Evolutionary conservation across 2,888 invertebrate species (phyloP), one percentile per base, ranked within the genome.

Genomic region (Orchesellides sinensis): DNA sequence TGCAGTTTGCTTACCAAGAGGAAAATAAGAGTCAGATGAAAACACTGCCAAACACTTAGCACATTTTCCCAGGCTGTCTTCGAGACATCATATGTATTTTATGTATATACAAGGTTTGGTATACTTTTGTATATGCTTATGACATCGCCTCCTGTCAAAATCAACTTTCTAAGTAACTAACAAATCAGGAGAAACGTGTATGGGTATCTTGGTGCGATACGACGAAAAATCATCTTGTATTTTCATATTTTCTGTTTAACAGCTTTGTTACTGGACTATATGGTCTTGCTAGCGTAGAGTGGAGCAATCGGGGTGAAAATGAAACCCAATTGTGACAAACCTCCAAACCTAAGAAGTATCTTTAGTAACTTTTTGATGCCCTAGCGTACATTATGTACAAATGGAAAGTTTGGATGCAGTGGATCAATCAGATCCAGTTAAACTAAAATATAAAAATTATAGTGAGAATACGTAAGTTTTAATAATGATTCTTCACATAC

Each of bases 181-280:
- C 54, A 75, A 75, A 75, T 75, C 75, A 75, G 56, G 75, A 75
- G 66, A 75, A 75, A 75, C 66, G 75, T 54, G 65, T 52, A 65
- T 66, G 56, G 40, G 56, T 52, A 65, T 25, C 40, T 75, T 75
- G 66, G 66, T 75, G 75, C 75, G 66, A 49, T 52, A 54, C 17
- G 27, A 25, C 49, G 40, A 5, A 40, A 25, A 35, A 63, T 3
- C 45, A 17, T 56, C 40, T 66, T 45, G 21, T 19, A 19, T 27
- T 61, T 61, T 32, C 52, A 19, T 29, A 8, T 54, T 47, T 63
- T 63, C 17, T 63, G 25, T 49, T 32, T 63, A 75, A 74, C 40
- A 75, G 65, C 75, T 75, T 66, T 66, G 66, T 66, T 66, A 75
- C 66, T 75, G 75, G 75, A 66, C 75, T 66, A 66, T 21, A 3